Percentiles rank a stretch among this genome's conserved stretches.
phyloP scores from a whole-genome alignment of 1,140 invertebrate species.

The Chironomus tepperi region DNA sequence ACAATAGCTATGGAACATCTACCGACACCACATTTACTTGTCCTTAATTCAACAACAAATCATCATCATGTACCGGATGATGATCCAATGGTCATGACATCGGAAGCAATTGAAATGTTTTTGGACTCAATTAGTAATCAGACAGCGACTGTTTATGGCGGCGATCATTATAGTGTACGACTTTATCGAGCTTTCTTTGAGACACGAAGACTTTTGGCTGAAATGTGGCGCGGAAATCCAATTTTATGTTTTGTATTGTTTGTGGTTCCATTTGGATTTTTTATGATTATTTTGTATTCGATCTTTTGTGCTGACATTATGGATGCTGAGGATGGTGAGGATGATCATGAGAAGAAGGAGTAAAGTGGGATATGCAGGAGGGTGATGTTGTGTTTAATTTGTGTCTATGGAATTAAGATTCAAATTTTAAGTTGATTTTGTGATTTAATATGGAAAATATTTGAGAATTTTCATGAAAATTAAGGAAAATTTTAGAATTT shows the following conservation, averaged over 20 bases:
- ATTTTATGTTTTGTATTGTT: constrained; percentile 79
- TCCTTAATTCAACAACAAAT: constrained; percentile 81
- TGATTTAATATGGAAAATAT: no score
- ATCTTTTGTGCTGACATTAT: constrained; percentile 89
- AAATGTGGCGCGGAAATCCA: constrained; percentile 88
- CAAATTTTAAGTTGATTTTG: no score
- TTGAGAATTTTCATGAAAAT: no score
- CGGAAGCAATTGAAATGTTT: constrained; percentile 68
- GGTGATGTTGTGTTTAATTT: no score
- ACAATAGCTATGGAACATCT: constrained; percentile 80
- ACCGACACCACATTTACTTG: constrained; percentile 74
- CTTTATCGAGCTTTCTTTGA: constrained; percentile 72
- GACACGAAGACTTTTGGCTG: constrained; percentile 55
- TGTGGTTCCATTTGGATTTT: constrained; percentile 80
- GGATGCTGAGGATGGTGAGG: constrained; percentile 81
- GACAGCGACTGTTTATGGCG: constrained; percentile 68
- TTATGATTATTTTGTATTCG: constrained; percentile 88
- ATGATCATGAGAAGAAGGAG: constrained; percentile 43
- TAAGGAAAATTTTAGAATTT: no score
- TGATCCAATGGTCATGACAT: constrained; percentile 66
- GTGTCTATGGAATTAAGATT: no score
- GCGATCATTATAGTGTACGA: constrained; percentile 61
- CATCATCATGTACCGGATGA: constrained; percentile 85
- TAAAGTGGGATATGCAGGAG: constrained; percentile 29
- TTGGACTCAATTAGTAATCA: constrained; percentile 66